Evolutionary conservation across 1,140 invertebrate species (phyloP).

Genomic region (Plodia interpunctella): DNA sequence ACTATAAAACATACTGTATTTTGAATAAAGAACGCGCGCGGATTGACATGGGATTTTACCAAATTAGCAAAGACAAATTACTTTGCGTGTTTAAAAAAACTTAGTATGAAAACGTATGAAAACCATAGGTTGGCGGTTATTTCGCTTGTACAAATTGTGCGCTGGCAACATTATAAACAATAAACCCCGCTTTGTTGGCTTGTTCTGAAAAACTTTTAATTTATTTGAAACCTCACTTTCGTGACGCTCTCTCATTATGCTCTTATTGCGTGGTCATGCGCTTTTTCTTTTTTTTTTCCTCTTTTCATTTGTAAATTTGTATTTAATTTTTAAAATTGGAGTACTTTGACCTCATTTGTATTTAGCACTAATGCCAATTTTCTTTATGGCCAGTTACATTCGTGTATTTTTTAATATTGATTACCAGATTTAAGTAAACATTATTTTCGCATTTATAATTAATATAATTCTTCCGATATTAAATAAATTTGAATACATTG

Average conservation of each 20-base stretch:
- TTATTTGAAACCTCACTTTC: constrained; percentile 14
- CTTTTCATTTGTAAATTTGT: constrained; percentile 27
- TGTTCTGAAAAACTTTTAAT: constrained; percentile 8
- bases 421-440: no score
- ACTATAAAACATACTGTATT: neutral
- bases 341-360: constrained; percentile 12
- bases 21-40: neutral
- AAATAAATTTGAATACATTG: no score
- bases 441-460: no score
- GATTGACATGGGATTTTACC: constrained; percentile 1
- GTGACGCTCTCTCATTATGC: constrained; percentile 15
- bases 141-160: no score
- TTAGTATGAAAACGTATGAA: no score
- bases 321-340: constrained; percentile 19
- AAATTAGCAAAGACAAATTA: no score
- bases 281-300: constrained; percentile 15
- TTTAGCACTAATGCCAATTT: neutral
- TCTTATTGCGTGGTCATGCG: constrained; percentile 19
- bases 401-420: no score
- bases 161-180: neutral
- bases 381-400: no score
- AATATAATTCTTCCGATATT: no score
- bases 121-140: no score
- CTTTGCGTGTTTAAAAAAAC: no score
- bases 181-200: neutral